Percentiles rank a stretch among this genome's conserved stretches.
Evolutionary conservation across 2,888 invertebrate genomes (phyloP).

Genomic region (Lasioglossum malachurum): DNA sequence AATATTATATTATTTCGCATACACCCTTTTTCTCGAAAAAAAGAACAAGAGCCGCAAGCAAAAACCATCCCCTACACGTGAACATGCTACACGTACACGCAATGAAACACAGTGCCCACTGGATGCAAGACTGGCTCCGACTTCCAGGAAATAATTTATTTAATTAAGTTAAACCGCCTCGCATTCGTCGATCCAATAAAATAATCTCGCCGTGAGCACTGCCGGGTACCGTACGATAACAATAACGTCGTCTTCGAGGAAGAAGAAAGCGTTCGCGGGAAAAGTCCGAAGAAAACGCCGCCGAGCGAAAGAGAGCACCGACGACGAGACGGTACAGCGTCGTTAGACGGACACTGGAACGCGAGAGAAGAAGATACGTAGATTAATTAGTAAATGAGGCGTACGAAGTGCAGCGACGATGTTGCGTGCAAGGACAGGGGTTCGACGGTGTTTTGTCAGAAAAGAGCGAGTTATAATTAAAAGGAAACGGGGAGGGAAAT

Average conservation of each 20-base stretch:
- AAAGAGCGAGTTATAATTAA: slow-evolving; percentile 7
- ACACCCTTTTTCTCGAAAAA: neutral
- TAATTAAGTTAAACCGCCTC: neutral
- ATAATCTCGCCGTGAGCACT: neutral
- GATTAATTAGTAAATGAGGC: slow-evolving; percentile 9
- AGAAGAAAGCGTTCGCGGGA: neutral
- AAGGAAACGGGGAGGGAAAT: neutral
- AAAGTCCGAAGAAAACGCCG: neutral
- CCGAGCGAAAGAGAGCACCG: neutral
- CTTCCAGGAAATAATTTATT: neutral
- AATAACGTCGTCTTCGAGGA: neutral
- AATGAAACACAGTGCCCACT: neutral
- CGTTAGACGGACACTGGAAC: neutral
- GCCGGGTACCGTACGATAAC: neutral
- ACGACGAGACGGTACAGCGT: neutral
- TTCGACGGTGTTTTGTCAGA: neutral
- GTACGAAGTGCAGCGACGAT: neutral
- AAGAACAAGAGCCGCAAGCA: too few species aligned
- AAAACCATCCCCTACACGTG: neutral
- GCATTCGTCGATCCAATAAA: neutral
- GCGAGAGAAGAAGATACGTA: neutral
- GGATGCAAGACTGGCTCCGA: neutral
- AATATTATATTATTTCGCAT: neutral
- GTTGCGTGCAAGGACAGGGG: neutral
- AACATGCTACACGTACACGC: neutral